These are phyloP conservation scores for Drosophila willistoni DNA, from an alignment of 1,140 invertebrate species.

Conservation along the genomic window DNA sequence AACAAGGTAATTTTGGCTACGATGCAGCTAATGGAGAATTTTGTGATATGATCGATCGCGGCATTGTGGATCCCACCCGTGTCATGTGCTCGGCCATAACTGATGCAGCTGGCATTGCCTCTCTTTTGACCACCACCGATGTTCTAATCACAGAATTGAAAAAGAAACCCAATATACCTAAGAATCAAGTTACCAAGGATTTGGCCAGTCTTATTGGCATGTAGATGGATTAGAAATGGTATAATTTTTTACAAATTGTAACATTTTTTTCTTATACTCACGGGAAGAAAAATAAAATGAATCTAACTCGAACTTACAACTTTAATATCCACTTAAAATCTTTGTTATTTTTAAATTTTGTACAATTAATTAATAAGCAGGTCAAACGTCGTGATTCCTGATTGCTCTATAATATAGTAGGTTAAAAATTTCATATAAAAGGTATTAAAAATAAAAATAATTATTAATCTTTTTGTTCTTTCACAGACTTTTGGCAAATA, in stretches of 20 bases:
- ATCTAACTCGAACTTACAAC: too few relatives aligned
- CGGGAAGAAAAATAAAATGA: too few relatives aligned
- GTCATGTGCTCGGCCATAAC: constrained; percentile 94
- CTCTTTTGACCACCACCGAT: constrained; percentile 91
- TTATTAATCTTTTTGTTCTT: too few relatives aligned
- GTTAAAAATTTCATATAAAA: too few relatives aligned
- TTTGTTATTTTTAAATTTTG: too few relatives aligned
- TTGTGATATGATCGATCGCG: constrained; percentile 94
- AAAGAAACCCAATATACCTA: constrained; percentile 19
- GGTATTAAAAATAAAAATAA: too few relatives aligned
- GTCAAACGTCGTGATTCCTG: too few relatives aligned
- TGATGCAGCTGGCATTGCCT: constrained; percentile 93
- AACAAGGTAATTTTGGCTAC: constrained; percentile 90
- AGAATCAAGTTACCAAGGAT: constrained; percentile 37
- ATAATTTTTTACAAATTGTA: not conserved
- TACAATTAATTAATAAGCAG: too few relatives aligned
- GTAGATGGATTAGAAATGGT: not conserved
- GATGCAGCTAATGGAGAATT: constrained; percentile 94
- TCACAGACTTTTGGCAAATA: too few relatives aligned
- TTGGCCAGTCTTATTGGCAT: constrained; percentile 42
- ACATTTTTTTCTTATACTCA: not conserved
- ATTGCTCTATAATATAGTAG: too few relatives aligned
- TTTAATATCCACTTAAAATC: too few relatives aligned
- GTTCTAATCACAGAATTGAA: constrained; percentile 49
- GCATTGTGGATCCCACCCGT: constrained; percentile 98